A percentile compares a stretch with the other conserved stretches of the same genome.
phyloP scores from a whole-genome alignment of 2,113 vertebrate genomes.

The Cyanistes caeruleus region DNA sequence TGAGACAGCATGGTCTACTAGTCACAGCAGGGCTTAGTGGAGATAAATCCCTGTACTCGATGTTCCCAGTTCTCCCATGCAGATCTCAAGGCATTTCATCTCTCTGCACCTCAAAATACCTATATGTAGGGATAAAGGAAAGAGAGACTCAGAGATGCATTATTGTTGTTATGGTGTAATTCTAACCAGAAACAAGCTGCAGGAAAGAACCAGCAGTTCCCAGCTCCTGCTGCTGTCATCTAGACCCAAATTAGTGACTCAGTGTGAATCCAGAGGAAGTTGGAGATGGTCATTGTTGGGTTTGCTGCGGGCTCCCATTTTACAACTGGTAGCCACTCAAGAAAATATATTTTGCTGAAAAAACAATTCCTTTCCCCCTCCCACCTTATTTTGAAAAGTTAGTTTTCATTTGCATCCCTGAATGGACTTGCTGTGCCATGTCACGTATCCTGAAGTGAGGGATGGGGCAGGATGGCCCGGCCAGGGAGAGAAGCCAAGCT shows the following conservation, averaged over 20 bases:
- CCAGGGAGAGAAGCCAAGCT: neutral
- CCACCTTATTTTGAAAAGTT: neutral
- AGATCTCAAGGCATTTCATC: neutral
- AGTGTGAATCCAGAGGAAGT: neutral
- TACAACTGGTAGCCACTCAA: neutral
- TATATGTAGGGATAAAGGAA: neutral
- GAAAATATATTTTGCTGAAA: neutral
- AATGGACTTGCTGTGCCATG: neutral
- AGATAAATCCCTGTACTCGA: conserved; percentile 21
- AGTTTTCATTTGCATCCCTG: neutral
- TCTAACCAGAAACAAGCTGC: neutral
- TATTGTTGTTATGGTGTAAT: neutral
- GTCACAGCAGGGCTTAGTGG: neutral
- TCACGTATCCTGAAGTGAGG: fast-evolving
- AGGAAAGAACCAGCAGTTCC: neutral
- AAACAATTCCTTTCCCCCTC: neutral
- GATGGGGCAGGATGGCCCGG: fast-evolving
- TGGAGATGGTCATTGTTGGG: neutral
- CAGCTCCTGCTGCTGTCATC: neutral
- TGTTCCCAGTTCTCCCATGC: neutral
- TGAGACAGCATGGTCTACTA: conserved; percentile 27
- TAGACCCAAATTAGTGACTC: neutral
- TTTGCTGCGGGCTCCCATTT: neutral
- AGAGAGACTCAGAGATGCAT: neutral
- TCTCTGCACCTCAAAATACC: neutral